Evolutionary conservation across 2,113 vertebrate genomes (phyloP), one percentile per base, ranked within the genome.

Genomic region (Eretmochelys imbricata): DNA sequence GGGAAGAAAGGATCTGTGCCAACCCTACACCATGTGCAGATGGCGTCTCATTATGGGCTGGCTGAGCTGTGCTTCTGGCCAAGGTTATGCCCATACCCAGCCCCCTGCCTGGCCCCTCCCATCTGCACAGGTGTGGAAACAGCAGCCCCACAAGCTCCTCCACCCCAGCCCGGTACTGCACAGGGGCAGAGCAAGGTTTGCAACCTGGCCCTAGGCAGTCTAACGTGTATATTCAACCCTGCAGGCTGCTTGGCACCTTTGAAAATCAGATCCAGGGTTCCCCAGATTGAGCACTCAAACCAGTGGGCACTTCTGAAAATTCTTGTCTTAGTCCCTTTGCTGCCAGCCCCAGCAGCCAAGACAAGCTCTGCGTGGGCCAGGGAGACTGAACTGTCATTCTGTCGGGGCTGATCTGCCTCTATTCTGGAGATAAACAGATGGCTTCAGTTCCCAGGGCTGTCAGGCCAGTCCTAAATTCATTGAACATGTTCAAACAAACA

Each of bases 371-470:
- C n/a, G 16, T 38, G 75, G 42, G 25, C 75, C 75, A 78, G 25
- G 24, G 25, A 78, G 42, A 25, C 38, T 16, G 51, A 38, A 31
- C 49, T 48, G 88, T 90, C 0, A 0, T 31, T 72, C 50, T 0
- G 11, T 1, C 51, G 1, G 55, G 42, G 1, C 13, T 1, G 59
- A 5, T 0, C 35, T 81, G 91, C 92, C 95, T 54, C 85, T 65
- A 0, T 69, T 53, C 90, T 87, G 87, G 88, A 81, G 80, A 90
- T 4, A 1, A 51, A 4, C 4, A 0, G 0, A 31, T 48, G 19
- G 1, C 14, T 62, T 3, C 0, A 0, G 53, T 82, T 95, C 95
- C 95, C 95, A 93, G 94, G 85, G 92, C 88, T 97, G 92, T 35
- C 89, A 82, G 88, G 80, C 82, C 83, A 62, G 84, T 85, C 24